These are phyloP conservation scores for Brachyopa scutellaris DNA, from an alignment of 2,888 invertebrate species.

Conservation along the genomic window DNA sequence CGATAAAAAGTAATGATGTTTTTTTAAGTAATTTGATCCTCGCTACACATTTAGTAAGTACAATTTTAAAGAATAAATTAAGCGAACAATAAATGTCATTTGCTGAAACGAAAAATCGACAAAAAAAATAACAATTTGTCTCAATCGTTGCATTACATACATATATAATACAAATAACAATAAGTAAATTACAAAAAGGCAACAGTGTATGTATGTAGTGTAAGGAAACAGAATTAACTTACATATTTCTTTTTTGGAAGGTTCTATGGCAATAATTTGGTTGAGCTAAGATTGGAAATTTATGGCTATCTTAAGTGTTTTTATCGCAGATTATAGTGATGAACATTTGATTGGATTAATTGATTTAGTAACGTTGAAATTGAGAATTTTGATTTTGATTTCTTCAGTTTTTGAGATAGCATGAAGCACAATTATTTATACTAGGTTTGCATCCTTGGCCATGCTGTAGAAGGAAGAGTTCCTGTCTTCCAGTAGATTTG, in stretches of 20 bases:
- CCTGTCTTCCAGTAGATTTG: slow-evolving; percentile 83
- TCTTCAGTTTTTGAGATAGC: slow-evolving; percentile 9
- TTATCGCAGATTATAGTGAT: not conserved
- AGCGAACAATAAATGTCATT: slow-evolving; percentile 2
- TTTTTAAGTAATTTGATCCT: slow-evolving; percentile 51
- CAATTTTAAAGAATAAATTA: slow-evolving; percentile 33
- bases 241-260: slow-evolving; percentile 10
- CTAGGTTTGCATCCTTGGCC: slow-evolving; percentile 93
- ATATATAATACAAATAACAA: too few relatives aligned
- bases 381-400: slow-evolving; percentile 26
- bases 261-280: slow-evolving; percentile 16
- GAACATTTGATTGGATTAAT: slow-evolving; percentile 7
- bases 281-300: slow-evolving; percentile 9
- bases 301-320: not conserved
- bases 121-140: too few relatives aligned
- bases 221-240: too few relatives aligned
- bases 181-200: too few relatives aligned
- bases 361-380: slow-evolving; percentile 14
- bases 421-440: slow-evolving; percentile 78
- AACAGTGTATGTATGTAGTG: too few relatives aligned
- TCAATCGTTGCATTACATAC: too few relatives aligned
- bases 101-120: slow-evolving; percentile 22
- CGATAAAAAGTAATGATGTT: not conserved
- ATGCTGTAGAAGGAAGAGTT: slow-evolving; percentile 90
- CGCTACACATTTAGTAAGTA: slow-evolving; percentile 48